These are phyloP conservation scores for Pampusana beccarii DNA, from an alignment of 2,113 vertebrate genomes.

Conservation along the genomic window DNA sequence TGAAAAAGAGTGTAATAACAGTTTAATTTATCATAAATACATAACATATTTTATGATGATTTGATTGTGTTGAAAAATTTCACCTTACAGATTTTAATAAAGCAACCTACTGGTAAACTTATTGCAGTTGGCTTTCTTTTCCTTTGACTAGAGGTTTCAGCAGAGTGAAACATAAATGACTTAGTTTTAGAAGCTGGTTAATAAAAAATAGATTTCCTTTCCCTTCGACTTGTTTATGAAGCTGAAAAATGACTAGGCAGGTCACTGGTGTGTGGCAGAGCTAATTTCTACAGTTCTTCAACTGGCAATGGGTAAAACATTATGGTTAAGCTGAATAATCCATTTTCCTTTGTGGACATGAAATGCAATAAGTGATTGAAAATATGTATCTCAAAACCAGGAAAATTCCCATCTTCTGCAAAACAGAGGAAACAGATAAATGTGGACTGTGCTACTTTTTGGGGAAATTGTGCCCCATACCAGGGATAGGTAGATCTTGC, in stretches of 20 bases:
- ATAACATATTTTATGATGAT: conserved; percentile 73
- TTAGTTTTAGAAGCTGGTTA: conserved; percentile 73
- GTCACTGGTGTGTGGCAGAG: conserved; percentile 67
- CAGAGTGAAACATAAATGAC: conserved; percentile 64
- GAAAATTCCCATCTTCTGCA: not conserved
- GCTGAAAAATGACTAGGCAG: conserved; percentile 66
- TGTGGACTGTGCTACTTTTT: not conserved
- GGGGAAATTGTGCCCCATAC: not conserved
- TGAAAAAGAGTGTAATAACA: conserved; percentile 69
- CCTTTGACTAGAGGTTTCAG: conserved; percentile 40
- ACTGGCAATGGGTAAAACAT: conserved; percentile 43
- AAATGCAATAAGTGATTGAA: not conserved
- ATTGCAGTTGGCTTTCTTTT: conserved; percentile 66
- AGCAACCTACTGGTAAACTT: conserved; percentile 65
- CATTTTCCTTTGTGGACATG: conserved; percentile 7
- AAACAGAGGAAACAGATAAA: not conserved
- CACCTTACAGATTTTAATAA: conserved; percentile 74
- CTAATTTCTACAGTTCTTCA: conserved; percentile 68
- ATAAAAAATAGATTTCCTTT: conserved; percentile 78
- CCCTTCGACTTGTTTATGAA: conserved; percentile 71
- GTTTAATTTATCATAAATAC: conserved; percentile 76
- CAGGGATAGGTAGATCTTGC: accelerated
- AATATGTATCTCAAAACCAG: not conserved
- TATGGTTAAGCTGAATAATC: conserved; percentile 5
- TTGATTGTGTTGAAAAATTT: conserved; percentile 76